Percentiles rank a stretch among this genome's conserved stretches.
Evolutionary conservation across 1,140 invertebrate genomes (phyloP).

Genomic region (Drosophila auraria): DNA sequence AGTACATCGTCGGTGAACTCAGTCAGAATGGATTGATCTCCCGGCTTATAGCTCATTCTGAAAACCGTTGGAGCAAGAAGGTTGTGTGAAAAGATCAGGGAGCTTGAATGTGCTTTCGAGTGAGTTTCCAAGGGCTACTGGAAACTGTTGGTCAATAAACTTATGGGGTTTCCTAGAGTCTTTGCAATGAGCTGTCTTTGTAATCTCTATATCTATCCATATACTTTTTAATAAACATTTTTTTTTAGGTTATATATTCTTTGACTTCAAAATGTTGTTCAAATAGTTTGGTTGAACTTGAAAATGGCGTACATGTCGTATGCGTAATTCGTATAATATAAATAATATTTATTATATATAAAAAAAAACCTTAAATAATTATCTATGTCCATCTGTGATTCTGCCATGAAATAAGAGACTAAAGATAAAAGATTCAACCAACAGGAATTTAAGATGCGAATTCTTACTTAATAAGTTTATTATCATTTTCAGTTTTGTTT

Average conservation of each 20-base stretch:
- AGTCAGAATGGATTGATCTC: neutral
- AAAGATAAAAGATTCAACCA: no score
- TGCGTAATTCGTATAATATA: neutral
- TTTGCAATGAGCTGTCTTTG: no score
- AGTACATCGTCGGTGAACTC: slow-evolving; percentile 27
- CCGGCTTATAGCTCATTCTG: slow-evolving; percentile 12
- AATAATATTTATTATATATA: neutral
- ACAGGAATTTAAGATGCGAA: no score
- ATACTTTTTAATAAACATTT: no score
- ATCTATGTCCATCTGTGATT: no score
- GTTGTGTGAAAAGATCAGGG: neutral
- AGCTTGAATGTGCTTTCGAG: neutral
- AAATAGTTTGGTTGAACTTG: neutral
- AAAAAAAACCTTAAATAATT: no score
- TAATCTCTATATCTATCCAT: no score
- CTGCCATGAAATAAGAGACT: no score
- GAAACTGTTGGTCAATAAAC: neutral
- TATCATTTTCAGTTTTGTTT: no score
- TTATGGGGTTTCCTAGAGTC: neutral
- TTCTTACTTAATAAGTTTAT: no score
- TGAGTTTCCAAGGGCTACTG: neutral
- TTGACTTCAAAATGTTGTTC: no score
- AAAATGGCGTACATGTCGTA: neutral
- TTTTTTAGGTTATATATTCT: no score
- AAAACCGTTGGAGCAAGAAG: neutral